Evolutionary conservation across 2,888 invertebrate genomes (phyloP), one percentile per base, ranked within the genome.

Genomic region (Hyles lineata): DNA sequence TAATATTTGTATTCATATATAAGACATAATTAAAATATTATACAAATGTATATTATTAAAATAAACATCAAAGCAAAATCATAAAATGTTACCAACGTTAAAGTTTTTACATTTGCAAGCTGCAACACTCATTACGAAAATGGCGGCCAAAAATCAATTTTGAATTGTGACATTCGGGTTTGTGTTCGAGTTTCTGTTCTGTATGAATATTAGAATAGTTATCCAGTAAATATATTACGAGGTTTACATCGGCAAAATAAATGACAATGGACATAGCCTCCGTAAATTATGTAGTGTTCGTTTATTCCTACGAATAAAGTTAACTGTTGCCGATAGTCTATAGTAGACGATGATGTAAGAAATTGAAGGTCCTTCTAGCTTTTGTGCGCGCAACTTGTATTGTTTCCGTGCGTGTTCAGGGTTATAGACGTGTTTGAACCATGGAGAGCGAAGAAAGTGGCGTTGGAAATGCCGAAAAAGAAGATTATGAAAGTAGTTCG

Each of bases 71-170:
- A 43, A 43, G 11, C 15, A 1, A 43, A 21, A 21, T 50, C 5
- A 43, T 43, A 50, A 0, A n/a, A 21, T 50, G 7, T 67, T 43
- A 29, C 43, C 21, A 32, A 4, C 11, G n/a, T 35, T 15, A 1
- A 32, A n/a, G 23, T 67, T 43, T 67, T 43, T 43, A 43, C 15
- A 1, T 23, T 43, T 35, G 80, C 79, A 81, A 1, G 15, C 21
- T 35, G 80, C 79, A 81, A 80, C 79, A 80, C 76, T 35, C 19
- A 35, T 60, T 76, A 72, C 71, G 78, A 83, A 82, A 91, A 92
- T 92, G 92, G 93, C 92, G 91, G 88, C 89, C 89, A 90, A 93
- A 94, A 94, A 93, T 94, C 94, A 93, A 94, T 94, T 94, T 94
- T 90, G 85, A 92, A 90, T 87, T 86, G 77, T 90, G 92, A 90